Evolutionary conservation across 1,140 invertebrate species (phyloP).

Genomic region (Antheraea pernyi): DNA sequence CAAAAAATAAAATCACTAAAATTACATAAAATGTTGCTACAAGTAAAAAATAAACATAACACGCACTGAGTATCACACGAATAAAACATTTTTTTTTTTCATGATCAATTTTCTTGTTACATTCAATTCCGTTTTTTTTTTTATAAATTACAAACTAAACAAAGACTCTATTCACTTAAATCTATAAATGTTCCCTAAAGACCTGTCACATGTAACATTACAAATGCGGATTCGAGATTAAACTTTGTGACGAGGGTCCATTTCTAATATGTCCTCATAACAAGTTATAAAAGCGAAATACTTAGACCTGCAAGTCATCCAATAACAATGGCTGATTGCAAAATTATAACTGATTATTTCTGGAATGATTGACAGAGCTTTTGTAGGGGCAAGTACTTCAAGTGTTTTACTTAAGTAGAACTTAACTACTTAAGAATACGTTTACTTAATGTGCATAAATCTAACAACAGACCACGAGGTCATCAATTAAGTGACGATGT

Average conservation of each 20-base stretch:
- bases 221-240: neutral
- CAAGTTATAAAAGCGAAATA: too few relatives aligned
- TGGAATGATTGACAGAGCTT: too few relatives aligned
- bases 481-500: too few relatives aligned
- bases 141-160: neutral
- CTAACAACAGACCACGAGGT: too few relatives aligned
- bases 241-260: neutral
- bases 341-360: too few relatives aligned
- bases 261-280: too few relatives aligned
- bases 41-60: constrained; percentile 32
- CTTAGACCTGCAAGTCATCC: too few relatives aligned
- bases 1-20: constrained; percentile 47
- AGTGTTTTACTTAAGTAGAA: too few relatives aligned
- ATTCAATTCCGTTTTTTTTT: constrained; percentile 17
- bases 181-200: neutral
- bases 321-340: too few relatives aligned
- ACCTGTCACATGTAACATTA: neutral
- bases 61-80: constrained; percentile 42
- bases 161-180: neutral
- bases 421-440: too few relatives aligned
- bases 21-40: constrained; percentile 24
- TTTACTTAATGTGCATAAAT: too few relatives aligned
- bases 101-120: constrained; percentile 16
- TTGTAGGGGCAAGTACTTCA: too few relatives aligned
- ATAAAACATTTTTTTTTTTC: constrained; percentile 19